These are phyloP conservation scores for Peromyscus attwateri DNA, from an alignment of 2,797 vertebrate genomes.

Conservation along the genomic window DNA sequence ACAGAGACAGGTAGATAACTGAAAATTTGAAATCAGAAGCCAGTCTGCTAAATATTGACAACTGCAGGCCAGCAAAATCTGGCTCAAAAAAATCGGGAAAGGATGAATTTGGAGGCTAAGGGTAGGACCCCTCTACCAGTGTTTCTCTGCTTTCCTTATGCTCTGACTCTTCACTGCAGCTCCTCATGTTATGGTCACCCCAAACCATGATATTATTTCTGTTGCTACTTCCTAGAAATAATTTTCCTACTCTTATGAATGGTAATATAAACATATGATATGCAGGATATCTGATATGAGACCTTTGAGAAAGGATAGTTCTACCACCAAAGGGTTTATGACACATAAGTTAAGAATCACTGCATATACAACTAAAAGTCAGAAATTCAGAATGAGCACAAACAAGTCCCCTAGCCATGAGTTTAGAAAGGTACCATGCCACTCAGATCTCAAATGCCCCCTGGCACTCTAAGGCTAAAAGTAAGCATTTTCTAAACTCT, in stretches of 20 bases:
- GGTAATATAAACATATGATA: not conserved
- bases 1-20: not conserved
- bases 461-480: not conserved
- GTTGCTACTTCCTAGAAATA: not conserved
- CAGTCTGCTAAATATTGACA: not conserved
- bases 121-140: not conserved
- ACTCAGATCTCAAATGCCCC: not conserved
- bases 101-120: not conserved
- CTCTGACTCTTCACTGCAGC: no score
- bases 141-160: not conserved
- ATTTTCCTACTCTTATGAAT: not conserved
- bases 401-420: not conserved
- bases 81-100: not conserved
- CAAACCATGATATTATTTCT: not conserved
- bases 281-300: not conserved
- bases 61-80: not conserved
- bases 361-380: not conserved
- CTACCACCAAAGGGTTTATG: not conserved
- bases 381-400: not conserved
- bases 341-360: not conserved
- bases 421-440: not conserved
- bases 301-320: not conserved
- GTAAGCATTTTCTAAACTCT: not conserved
- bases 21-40: not conserved
- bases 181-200: not conserved